Evolutionary conservation across 1,140 invertebrate species (phyloP), one percentile per base, ranked within the genome.

Genomic region (Galendromus occidentalis): DNA sequence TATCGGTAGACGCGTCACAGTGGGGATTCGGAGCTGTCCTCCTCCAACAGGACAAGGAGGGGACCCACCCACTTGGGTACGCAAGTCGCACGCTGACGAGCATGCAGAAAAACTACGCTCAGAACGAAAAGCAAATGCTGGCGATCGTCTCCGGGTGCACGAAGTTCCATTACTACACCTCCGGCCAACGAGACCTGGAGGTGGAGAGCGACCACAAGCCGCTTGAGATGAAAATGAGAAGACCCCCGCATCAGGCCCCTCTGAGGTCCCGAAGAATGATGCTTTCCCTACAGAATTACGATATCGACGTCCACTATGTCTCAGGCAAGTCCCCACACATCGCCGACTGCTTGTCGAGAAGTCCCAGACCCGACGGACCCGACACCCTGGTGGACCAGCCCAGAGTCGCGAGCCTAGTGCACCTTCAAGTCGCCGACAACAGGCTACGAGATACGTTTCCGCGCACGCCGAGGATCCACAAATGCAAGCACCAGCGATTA

Each of bases 61-160:
- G 33, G 4, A 6, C 9, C 17, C 65, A 72, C 18, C 76, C 74
- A 5, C 70, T 79, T 1, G 69, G 69, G 28, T 79, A 72, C 72
- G 73, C 75, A 7, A 75, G 72, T 17, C 65, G 73, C 64, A 66
- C 68, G 14, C 68, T 79, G 9, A 74, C 69, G 12, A 65, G 67
- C 20, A 67, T 71, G 20, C 72, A 78, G 68, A 18, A 67, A 44
- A 72, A 72, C 25, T 79, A 74, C 67, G 65, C 73, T 4, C 71
- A 74, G 67, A 78, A 77, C 25, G 76, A 79, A 67, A 78, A 76
- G 55, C 75, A 79, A 69, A 66, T 72, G 7, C 67, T 77, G 42
- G 73, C 72, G 33, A 71, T 77, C 6, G 67, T 69, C 42, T 74
- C 69, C 72, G 71, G 67, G 29, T 70, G 45, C 67, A 68, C 73